Evolutionary conservation across 2,797 vertebrate species (phyloP).

Genomic region (Anabas testudineus): DNA sequence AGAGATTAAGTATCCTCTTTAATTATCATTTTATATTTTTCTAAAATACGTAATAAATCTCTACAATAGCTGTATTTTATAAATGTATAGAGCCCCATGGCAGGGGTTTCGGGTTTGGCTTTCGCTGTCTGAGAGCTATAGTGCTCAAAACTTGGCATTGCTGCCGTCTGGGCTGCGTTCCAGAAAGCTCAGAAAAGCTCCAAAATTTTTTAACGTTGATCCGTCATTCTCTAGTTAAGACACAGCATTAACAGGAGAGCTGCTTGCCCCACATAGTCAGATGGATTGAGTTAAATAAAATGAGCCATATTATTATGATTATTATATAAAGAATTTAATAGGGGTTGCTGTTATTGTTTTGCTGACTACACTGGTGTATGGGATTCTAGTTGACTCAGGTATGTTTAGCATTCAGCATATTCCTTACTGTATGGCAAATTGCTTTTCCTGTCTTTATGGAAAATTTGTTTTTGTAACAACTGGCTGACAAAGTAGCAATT

Average conservation of each 20-base stretch:
- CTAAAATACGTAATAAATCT: slow-evolving; percentile 45
- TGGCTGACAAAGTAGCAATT: slow-evolving; percentile 65
- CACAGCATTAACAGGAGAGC: slow-evolving; percentile 72
- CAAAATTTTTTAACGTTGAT: slow-evolving; percentile 69
- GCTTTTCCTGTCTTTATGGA: slow-evolving; percentile 52
- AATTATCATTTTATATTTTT: slow-evolving; percentile 55
- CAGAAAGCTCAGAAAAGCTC: slow-evolving; percentile 64
- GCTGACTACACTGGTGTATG: slow-evolving; percentile 46
- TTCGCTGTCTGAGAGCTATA: slow-evolving; percentile 70
- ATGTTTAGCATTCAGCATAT: slow-evolving; percentile 59
- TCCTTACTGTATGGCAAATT: slow-evolving; percentile 56
- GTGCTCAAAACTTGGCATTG: slow-evolving; percentile 70
- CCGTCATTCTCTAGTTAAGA: slow-evolving; percentile 70
- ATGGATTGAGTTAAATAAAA: slow-evolving; percentile 74
- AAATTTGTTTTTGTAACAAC: slow-evolving; percentile 59
- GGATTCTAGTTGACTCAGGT: slow-evolving; percentile 44
- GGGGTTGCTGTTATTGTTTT: slow-evolving; percentile 62
- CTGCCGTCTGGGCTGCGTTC: slow-evolving; percentile 71
- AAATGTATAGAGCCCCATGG: slow-evolving; percentile 55
- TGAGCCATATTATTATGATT: slow-evolving; percentile 66
- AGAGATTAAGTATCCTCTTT: slow-evolving; percentile 49
- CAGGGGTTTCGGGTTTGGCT: slow-evolving; percentile 67
- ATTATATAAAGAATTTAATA: slow-evolving; percentile 68
- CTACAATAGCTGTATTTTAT: slow-evolving; percentile 55
- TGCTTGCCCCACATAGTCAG: slow-evolving; percentile 58